Evolutionary conservation across 2,888 invertebrate species (phyloP).

Genomic region (Tachina fera): DNA sequence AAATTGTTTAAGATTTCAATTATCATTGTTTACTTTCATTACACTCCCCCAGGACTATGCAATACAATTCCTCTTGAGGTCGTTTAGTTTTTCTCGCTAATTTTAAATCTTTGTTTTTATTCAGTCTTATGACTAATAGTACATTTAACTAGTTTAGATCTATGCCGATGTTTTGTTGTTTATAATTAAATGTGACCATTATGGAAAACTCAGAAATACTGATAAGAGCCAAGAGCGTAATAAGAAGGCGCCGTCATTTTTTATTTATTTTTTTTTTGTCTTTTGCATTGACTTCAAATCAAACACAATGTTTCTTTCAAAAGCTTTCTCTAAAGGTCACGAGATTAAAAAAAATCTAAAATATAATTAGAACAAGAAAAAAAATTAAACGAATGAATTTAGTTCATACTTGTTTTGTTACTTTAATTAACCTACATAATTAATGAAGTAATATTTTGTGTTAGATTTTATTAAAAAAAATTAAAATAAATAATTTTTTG

Average conservation of each 20-base stretch:
- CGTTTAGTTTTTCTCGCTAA: background rate
- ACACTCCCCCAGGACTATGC: too few species aligned
- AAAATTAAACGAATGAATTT: too few species aligned
- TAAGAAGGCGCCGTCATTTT: background rate
- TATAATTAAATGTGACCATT: background rate
- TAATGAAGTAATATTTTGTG: too few species aligned
- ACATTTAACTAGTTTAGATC: background rate
- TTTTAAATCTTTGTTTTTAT: background rate
- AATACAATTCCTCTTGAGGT: too few species aligned
- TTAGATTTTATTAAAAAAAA: too few species aligned
- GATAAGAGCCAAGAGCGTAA: slow-evolving; percentile 21
- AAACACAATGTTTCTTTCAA: slow-evolving; percentile 2
- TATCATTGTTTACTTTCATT: too few species aligned
- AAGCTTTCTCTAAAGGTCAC: slow-evolving; percentile 26
- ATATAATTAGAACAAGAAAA: slow-evolving; percentile 6
- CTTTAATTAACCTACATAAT: too few species aligned
- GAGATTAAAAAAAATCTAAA: slow-evolving; percentile 25
- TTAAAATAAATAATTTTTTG: too few species aligned
- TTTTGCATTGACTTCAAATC: slow-evolving; percentile 14
- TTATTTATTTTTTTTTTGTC: background rate
- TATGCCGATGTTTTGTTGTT: slow-evolving; percentile 5
- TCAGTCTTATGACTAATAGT: slow-evolving; percentile 13
- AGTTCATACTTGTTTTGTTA: too few species aligned
- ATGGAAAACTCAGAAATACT: background rate
- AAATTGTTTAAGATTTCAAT: too few species aligned